A percentile compares a stretch with the other conserved stretches of the same genome.
phyloP scores from a whole-genome alignment of 1,140 invertebrate genomes.

The Drosophila sturtevanti region DNA sequence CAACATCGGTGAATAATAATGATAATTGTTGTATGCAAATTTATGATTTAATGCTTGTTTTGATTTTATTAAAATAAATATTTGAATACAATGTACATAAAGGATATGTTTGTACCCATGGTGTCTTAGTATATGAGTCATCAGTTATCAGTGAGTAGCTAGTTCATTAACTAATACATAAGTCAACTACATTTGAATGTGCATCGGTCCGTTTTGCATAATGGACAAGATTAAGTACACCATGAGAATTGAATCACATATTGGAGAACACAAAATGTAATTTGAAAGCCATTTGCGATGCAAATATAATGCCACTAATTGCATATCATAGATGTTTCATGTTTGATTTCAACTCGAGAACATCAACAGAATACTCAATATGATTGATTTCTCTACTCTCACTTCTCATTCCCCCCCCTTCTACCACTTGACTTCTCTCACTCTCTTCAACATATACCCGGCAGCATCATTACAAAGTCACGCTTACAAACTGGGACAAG shows the following conservation, averaged over 20 bases:
- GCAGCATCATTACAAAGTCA: conserved; percentile 72
- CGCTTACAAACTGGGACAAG: conserved; percentile 63
- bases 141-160: conserved; percentile 39
- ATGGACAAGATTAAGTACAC: conserved; percentile 60
- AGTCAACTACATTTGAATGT: background rate
- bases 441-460: conserved; percentile 10
- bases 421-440: background rate
- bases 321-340: conserved; percentile 61
- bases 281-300: conserved; percentile 44
- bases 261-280: background rate
- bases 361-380: conserved; percentile 2
- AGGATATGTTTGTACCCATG: too few relatives aligned
- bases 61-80: too few relatives aligned
- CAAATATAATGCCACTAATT: conserved; percentile 73
- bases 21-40: too few relatives aligned
- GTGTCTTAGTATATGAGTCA: background rate
- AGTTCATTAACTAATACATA: conserved; percentile 53
- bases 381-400: conserved; percentile 53
- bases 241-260: conserved; percentile 29
- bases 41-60: too few relatives aligned
- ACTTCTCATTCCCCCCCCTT: too few relatives aligned
- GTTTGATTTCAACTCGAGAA: conserved; percentile 39
- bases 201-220: conserved; percentile 46
- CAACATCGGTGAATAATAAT: too few relatives aligned
- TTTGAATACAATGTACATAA: too few relatives aligned